Evolutionary conservation across 2,113 vertebrate species (phyloP).

Genomic region (Amphiprion percula): DNA sequence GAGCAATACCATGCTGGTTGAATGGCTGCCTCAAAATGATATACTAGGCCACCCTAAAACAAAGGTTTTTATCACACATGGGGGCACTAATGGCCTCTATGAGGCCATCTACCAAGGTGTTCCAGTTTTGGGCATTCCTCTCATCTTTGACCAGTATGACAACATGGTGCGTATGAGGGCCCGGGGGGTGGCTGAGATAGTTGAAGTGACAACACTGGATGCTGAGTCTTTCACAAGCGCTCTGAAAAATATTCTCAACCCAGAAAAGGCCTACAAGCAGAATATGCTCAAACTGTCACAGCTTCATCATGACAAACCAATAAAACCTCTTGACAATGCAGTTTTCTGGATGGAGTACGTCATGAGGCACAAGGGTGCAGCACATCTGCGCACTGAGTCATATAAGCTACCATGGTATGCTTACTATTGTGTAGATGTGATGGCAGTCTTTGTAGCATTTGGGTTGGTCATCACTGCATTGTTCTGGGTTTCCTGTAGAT

Average conservation of each 20-base stretch:
- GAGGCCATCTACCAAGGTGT: slow-evolving; percentile 77
- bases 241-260: slow-evolving; percentile 68
- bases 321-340: slow-evolving; percentile 72
- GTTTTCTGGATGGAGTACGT: slow-evolving; percentile 80
- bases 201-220: slow-evolving; percentile 63
- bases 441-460: slow-evolving; percentile 32
- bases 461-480: not conserved
- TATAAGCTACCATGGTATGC: slow-evolving; percentile 69
- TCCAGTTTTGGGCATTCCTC: slow-evolving; percentile 75
- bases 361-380: slow-evolving; percentile 77
- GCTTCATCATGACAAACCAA: slow-evolving; percentile 75
- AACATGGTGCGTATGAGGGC: slow-evolving; percentile 72
- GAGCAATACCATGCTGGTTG: slow-evolving; percentile 75
- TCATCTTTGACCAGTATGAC: slow-evolving; percentile 78
- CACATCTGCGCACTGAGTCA: slow-evolving; percentile 72
- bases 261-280: slow-evolving; percentile 65
- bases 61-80: slow-evolving; percentile 72
- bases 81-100: slow-evolving; percentile 75
- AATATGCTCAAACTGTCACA: slow-evolving; percentile 78
- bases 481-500: slow-evolving; percentile 38
- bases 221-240: slow-evolving; percentile 58
- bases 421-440: slow-evolving; percentile 68
- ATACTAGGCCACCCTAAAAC: slow-evolving; percentile 78
- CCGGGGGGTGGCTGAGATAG: slow-evolving; percentile 56
- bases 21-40: slow-evolving; percentile 81